Conservation (phyloP, 2,797 vertebrate genomes). For the Pogoniulus pusillus region DNA sequence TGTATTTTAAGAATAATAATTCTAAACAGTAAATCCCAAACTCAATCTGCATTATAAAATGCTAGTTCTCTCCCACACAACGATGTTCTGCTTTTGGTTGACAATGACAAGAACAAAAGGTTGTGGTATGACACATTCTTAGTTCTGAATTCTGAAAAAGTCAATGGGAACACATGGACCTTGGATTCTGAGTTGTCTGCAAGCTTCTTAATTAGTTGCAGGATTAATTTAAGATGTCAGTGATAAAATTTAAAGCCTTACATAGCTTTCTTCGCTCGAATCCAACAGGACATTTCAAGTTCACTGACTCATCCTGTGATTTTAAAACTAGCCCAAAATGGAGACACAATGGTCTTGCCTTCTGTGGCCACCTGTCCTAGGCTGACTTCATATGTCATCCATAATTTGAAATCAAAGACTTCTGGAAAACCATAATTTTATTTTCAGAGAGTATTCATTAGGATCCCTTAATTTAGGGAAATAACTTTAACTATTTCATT, state of each 20-base stretch:
- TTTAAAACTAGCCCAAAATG: neutral
- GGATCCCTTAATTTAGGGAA: neutral
- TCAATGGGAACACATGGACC: constrained; percentile 26
- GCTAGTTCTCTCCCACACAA: neutral
- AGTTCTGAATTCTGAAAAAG: neutral
- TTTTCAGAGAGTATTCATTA: neutral
- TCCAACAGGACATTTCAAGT: constrained; percentile 40
- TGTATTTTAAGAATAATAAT: neutral
- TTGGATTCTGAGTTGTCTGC: neutral
- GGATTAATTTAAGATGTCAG: constrained; percentile 44
- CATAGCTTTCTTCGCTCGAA: constrained; percentile 28
- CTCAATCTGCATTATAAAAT: neutral
- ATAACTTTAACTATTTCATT: neutral
- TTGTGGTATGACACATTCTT: neutral
- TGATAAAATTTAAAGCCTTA: constrained; percentile 38
- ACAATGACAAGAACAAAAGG: constrained; percentile 19
- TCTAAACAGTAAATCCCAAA: neutral
- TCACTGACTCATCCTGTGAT: constrained; percentile 3
- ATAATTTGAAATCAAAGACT: neutral
- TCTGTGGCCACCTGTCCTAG: constrained; percentile 6
- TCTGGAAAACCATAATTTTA: neutral
- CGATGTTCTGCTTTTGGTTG: neutral
- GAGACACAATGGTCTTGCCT: neutral
- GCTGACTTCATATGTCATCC: neutral
- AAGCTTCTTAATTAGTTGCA: constrained; percentile 49